Base-by-base conservation (phyloP, 2,797 vertebrate species). In the Nannoperca obscura region DNA sequence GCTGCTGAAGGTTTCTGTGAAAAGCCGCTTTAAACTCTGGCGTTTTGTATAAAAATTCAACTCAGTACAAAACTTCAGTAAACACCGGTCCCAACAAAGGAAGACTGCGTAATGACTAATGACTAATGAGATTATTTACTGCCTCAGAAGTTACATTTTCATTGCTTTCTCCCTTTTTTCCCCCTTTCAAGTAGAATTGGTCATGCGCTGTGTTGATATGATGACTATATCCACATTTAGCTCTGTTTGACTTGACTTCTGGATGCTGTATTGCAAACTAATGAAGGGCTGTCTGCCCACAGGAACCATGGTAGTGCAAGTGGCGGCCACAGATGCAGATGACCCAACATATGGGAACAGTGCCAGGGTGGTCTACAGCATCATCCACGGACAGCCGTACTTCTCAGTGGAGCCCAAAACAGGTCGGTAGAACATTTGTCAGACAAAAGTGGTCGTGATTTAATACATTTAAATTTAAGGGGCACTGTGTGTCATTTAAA, bases 401-500 rank as follows among this genome's bases (percentile, higher is more conserved):
- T 99, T 99, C 93, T 99, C 98, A 0, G 97, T 99, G 94, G 98
- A 99, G 81, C 97, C 98, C 50, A 99, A 97, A 90, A 98, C 98
- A 93, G 98, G 98, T 99, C 91, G 84, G 90, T 65, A 2, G 38
- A 12, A 20, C 47, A 10, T 17, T 13, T 50, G 50, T 63, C 15
- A 75, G 38, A 54, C 6, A 12, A 17, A 36, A 44, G 34, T 4
- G 52, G 20, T 1, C 46, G 49, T 12, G 72, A 57, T 65, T 58
- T 15, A 15, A n/a, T 4, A 24, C 53, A 62, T 47, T 27, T 27
- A 27, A 27, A 27, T 27, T 27, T 27, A 27, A 22, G 19, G 15
- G 10, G 49, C 12, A 19, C 11, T 2, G 19, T 36, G 30, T 13
- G 13, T 34, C 15, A 22, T 52, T n/a, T 8, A 36, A 54, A 77